These are phyloP conservation scores for Ciconia maguari DNA, from an alignment of 2,113 vertebrate genomes.

Conservation along the genomic window DNA sequence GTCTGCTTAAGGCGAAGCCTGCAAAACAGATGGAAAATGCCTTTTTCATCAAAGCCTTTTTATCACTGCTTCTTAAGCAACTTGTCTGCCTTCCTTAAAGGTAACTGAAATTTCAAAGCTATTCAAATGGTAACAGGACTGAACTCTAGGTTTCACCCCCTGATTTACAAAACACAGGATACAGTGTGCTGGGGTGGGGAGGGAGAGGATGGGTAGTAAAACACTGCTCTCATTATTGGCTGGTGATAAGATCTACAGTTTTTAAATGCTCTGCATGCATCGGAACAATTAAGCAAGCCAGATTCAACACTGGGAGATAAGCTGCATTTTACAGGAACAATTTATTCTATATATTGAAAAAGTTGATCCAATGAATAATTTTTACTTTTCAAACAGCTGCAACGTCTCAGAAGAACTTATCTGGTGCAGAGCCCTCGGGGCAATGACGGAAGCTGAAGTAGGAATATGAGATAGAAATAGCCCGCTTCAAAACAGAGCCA, in stretches of 20 bases:
- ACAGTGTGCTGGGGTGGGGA: neutral
- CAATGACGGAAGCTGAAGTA: neutral
- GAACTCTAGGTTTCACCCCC: neutral
- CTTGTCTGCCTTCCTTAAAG: neutral
- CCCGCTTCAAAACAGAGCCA: neutral
- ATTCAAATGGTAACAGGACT: neutral
- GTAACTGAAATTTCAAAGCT: neutral
- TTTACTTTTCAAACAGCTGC: conserved; percentile 5
- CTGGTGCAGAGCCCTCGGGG: neutral
- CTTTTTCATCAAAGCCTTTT: neutral
- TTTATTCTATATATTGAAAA: conserved; percentile 8
- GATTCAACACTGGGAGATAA: neutral
- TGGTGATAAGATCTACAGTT: neutral
- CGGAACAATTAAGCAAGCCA: neutral
- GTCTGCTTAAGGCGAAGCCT: neutral
- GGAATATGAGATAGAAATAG: neutral
- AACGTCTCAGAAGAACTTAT: neutral
- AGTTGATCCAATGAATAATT: neutral
- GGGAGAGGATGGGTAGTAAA: neutral
- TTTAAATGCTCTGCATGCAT: neutral
- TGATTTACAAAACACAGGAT: neutral
- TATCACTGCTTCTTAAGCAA: neutral
- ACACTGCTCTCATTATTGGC: neutral
- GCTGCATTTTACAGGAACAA: neutral
- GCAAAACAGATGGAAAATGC: neutral